Conservation (phyloP, 2,113 vertebrate genomes). For the Falcunculus frontatus region DNA sequence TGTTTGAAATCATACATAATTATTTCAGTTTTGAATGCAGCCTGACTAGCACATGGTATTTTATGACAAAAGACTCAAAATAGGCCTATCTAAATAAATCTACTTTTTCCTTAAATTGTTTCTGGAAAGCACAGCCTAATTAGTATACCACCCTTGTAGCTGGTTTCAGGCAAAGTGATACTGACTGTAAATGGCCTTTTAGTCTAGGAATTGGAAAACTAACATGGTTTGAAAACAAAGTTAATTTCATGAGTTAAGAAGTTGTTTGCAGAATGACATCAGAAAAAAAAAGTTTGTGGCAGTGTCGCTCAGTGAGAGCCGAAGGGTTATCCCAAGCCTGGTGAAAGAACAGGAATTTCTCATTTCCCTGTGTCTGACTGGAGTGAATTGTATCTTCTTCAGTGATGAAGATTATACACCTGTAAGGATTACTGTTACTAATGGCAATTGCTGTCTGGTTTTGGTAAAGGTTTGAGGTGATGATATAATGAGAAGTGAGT, state of each 20-base stretch:
- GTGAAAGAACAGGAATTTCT: not conserved
- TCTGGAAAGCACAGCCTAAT: not conserved
- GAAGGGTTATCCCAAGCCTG: fast-evolving
- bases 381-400: not conserved
- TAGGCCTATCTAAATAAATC: not conserved
- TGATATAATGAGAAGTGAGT: not conserved
- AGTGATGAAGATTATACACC: not conserved
- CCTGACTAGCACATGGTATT: not conserved
- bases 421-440: not conserved
- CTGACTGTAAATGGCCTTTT: not conserved
- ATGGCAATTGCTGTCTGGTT: not conserved
- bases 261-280: not conserved
- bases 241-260: not conserved
- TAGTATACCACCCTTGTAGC: not conserved
- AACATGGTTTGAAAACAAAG: not conserved
- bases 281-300: not conserved
- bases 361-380: not conserved
- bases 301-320: fast-evolving
- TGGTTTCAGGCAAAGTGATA: not conserved
- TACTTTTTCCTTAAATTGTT: not conserved
- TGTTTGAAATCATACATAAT: not conserved
- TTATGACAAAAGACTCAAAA: not conserved
- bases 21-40: not conserved
- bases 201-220: not conserved
- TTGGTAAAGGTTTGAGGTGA: not conserved